phyloP scores from a whole-genome alignment of 1,140 invertebrate genomes.

The Cheumatopsyche charites region DNA sequence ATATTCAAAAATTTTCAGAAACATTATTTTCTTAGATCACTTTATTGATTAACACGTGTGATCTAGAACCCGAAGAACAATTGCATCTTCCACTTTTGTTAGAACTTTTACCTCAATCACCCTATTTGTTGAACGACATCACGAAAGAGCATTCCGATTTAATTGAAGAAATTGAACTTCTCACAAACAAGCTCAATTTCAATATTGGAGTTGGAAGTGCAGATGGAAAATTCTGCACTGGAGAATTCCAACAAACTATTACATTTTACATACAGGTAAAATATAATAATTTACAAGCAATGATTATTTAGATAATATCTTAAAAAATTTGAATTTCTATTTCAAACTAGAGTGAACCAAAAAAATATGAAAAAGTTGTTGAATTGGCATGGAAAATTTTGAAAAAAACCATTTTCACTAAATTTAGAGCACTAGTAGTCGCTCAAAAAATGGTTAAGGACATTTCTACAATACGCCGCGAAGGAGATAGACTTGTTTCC shows the following conservation, averaged over 20 bases:
- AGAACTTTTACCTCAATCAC: conserved; percentile 73
- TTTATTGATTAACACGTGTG: conserved; percentile 74
- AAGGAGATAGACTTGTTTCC: conserved; percentile 56
- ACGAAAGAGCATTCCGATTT: conserved; percentile 74
- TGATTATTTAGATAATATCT: too few relatives aligned
- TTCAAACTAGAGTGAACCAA: conserved; percentile 70
- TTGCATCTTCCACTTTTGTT: conserved; percentile 75
- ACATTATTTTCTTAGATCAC: conserved; percentile 61
- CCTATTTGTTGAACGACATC: conserved; percentile 64
- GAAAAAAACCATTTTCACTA: conserved; percentile 71
- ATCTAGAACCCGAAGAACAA: conserved; percentile 65
- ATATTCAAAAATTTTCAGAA: too few relatives aligned
- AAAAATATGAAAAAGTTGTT: conserved; percentile 77
- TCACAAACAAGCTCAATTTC: conserved; percentile 69
- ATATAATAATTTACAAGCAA: too few relatives aligned
- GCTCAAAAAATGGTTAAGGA: conserved; percentile 79
- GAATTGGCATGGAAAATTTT: conserved; percentile 79
- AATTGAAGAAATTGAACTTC: conserved; percentile 75
- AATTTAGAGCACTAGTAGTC: conserved; percentile 76
- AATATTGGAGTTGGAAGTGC: conserved; percentile 61
- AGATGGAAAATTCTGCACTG: conserved; percentile 65
- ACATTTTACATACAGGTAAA: conserved; percentile 64
- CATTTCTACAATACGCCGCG: conserved; percentile 62
- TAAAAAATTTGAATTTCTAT: too few relatives aligned
- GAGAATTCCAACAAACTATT: conserved; percentile 66